A percentile compares a stretch with the other conserved stretches of the same genome.
These are phyloP conservation scores for Sinonovacula constricta DNA, from an alignment of 1,140 invertebrate species.

Conservation along the genomic window DNA sequence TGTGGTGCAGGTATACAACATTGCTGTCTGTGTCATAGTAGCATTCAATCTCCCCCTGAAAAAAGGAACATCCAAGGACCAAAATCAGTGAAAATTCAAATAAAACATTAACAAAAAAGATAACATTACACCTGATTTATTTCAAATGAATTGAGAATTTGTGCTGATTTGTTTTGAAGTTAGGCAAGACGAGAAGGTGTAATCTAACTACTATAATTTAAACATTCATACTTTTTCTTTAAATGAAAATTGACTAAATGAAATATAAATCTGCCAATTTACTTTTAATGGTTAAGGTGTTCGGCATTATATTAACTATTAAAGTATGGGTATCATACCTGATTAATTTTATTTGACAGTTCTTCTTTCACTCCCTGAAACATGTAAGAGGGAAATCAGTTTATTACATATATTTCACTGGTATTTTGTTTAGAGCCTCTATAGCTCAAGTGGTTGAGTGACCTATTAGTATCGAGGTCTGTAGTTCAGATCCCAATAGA, in stretches of 20 bases:
- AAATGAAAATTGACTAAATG: background rate
- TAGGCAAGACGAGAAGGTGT: background rate
- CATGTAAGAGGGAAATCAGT: background rate
- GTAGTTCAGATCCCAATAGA: no score
- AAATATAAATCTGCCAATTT: background rate
- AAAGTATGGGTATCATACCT: background rate
- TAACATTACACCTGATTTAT: no score
- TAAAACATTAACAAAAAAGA: no score
- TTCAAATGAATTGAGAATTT: no score
- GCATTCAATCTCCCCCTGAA: conserved; percentile 84
- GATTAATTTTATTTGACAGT: conserved; percentile 4
- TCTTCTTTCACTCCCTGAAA: conserved; percentile 25
- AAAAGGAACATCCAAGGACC: conserved; percentile 22
- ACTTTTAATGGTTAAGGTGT: background rate
- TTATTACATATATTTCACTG: background rate
- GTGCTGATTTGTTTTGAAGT: background rate
- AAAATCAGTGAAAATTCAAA: conserved; percentile 1
- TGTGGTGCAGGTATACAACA: conserved; percentile 85
- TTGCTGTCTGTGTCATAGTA: conserved; percentile 83
- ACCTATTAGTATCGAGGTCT: no score
- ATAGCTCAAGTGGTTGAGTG: no score
- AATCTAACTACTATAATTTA: background rate
- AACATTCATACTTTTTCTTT: background rate
- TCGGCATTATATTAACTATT: background rate
- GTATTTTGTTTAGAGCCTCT: background rate